phyloP scores from a whole-genome alignment of 2,113 vertebrate genomes.

The Tenebrosternarchus preto region DNA sequence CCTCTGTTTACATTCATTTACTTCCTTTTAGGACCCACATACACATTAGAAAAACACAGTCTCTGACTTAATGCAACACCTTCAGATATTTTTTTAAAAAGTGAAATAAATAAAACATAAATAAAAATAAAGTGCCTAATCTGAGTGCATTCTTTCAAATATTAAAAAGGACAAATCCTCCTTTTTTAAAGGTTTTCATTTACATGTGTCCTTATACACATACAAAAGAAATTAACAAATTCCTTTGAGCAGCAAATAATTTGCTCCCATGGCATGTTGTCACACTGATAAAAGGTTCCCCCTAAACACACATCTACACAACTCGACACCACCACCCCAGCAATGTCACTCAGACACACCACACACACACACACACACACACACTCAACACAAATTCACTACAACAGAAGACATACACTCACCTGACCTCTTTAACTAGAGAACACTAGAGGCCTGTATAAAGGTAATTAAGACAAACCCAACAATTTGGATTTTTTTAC shows the following conservation, averaged over 20 bases:
- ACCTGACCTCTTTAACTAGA: background rate
- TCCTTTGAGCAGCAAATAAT: constrained; percentile 58
- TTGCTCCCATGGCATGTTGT: constrained; percentile 66
- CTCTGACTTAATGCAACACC: background rate
- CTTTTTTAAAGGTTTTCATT: background rate
- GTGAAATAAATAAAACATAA: background rate
- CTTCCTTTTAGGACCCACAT: constrained; percentile 23
- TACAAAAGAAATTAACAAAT: constrained; percentile 13
- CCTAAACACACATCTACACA: constrained; percentile 65
- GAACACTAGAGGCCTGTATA: background rate
- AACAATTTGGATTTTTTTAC: background rate
- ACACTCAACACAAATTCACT: constrained; percentile 46
- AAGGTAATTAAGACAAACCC: constrained; percentile 13
- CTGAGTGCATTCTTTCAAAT: constrained; percentile 16
- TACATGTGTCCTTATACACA: constrained; percentile 5
- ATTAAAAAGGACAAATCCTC: background rate
- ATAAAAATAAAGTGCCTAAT: background rate
- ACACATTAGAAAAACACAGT: constrained; percentile 13
- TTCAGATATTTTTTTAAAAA: background rate
- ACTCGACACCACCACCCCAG: constrained; percentile 69
- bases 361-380: constrained; percentile 48
- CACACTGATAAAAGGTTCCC: constrained; percentile 67
- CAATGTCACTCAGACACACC: constrained; percentile 51
- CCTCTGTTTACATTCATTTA: background rate
- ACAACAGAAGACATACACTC: background rate